Evolutionary conservation across 2,888 invertebrate genomes (phyloP).

Genomic region (Ophion slaviceki): DNA sequence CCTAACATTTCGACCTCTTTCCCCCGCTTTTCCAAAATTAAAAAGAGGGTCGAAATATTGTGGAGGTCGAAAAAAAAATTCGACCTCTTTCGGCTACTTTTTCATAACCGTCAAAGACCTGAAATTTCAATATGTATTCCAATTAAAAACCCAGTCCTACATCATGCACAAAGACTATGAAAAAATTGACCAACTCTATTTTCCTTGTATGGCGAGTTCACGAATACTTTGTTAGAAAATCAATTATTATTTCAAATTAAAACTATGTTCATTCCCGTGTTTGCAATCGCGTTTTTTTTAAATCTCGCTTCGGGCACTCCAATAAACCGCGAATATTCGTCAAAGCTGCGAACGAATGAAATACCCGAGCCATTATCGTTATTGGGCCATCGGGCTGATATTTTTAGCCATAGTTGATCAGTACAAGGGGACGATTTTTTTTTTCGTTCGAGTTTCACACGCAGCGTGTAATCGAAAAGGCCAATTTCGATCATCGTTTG

Average conservation of each 20-base stretch:
- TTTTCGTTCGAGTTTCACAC: constrained; percentile 27
- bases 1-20: too few relatives aligned
- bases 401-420: constrained; percentile 51
- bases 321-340: constrained; percentile 24
- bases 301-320: constrained; percentile 7
- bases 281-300: constrained; percentile 16
- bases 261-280: neutral
- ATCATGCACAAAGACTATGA: neutral
- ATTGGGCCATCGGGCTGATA: constrained; percentile 28
- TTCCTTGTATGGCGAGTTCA: neutral
- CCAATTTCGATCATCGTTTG: constrained; percentile 20
- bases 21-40: too few relatives aligned
- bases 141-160: neutral
- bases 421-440: constrained; percentile 32
- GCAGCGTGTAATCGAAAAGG: constrained; percentile 21
- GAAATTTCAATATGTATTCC: neutral
- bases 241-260: neutral
- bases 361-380: constrained; percentile 50
- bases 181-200: neutral
- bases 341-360: constrained; percentile 38
- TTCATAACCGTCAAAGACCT: neutral
- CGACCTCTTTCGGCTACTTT: neutral
- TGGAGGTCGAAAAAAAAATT: neutral
- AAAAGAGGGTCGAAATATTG: neutral
- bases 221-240: neutral